Evolutionary conservation across 2,797 vertebrate genomes (phyloP).

Genomic region (Todus mexicanus): DNA sequence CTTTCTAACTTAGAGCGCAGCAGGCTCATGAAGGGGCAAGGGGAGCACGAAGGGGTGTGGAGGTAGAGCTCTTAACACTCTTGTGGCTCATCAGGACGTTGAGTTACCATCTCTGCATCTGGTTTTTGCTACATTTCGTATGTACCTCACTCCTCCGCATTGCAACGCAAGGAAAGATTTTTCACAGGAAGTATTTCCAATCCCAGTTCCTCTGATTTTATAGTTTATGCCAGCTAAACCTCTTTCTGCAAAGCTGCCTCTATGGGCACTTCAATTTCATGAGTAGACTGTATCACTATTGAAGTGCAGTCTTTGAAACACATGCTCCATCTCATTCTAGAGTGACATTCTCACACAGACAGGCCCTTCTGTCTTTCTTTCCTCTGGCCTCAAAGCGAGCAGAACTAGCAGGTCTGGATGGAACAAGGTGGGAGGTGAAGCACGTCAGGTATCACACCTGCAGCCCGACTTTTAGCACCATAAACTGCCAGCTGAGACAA

Average conservation of each 20-base stretch:
- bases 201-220: neutral
- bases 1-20: neutral
- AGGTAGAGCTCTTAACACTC: neutral
- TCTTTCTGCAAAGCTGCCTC: neutral
- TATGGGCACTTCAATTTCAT: neutral
- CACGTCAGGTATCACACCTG: neutral
- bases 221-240: neutral
- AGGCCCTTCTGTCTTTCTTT: neutral
- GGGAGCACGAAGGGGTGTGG: neutral
- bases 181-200: neutral
- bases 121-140: neutral
- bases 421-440: neutral
- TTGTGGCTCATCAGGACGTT: neutral
- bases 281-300: neutral
- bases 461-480: neutral
- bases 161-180: neutral
- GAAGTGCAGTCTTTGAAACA: neutral
- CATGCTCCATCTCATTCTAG: neutral
- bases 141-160: neutral
- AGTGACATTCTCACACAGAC: neutral
- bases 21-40: neutral
- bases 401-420: neutral
- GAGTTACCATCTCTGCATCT: neutral
- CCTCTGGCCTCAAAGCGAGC: neutral
- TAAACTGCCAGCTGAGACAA: neutral